These are phyloP conservation scores for Esperia sulphurella DNA, from an alignment of 2,888 invertebrate genomes.

Conservation along the genomic window DNA sequence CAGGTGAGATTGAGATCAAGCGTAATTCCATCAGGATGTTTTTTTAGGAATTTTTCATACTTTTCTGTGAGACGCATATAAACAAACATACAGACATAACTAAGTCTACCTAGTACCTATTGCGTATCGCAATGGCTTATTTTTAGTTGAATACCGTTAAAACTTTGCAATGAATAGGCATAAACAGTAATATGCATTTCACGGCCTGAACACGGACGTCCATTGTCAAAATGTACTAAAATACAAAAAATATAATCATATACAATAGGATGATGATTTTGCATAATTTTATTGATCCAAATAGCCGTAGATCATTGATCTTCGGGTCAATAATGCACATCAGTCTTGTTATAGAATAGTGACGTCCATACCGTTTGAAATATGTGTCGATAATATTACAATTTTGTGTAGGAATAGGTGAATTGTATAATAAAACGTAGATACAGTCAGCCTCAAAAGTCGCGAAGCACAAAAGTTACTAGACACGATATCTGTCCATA, in stretches of 20 bases:
- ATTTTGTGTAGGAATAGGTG: no score
- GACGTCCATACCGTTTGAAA: slow-evolving; percentile 17
- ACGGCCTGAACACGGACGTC: neutral
- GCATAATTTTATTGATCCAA: slow-evolving; percentile 77
- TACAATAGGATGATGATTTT: slow-evolving; percentile 54
- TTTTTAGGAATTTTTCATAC: no score
- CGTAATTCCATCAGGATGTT: no score
- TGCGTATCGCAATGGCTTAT: no score
- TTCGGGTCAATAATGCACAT: slow-evolving; percentile 64
- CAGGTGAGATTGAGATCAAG: no score
- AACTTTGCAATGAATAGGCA: neutral
- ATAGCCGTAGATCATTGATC: slow-evolving; percentile 74
- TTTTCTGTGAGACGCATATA: no score
- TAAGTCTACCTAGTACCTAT: neutral
- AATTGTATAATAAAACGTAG: no score
- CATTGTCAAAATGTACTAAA: neutral
- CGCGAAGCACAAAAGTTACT: no score
- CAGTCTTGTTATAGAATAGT: slow-evolving; percentile 54
- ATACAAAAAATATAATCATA: slow-evolving; percentile 48
- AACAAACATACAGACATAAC: no score
- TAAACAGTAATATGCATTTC: neutral
- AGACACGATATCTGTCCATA: no score
- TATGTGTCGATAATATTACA: neutral
- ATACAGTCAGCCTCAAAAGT: no score
- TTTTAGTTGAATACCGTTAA: neutral